Conservation (phyloP, 2,797 vertebrate genomes). For the Cyprinodon diabolis region DNA sequence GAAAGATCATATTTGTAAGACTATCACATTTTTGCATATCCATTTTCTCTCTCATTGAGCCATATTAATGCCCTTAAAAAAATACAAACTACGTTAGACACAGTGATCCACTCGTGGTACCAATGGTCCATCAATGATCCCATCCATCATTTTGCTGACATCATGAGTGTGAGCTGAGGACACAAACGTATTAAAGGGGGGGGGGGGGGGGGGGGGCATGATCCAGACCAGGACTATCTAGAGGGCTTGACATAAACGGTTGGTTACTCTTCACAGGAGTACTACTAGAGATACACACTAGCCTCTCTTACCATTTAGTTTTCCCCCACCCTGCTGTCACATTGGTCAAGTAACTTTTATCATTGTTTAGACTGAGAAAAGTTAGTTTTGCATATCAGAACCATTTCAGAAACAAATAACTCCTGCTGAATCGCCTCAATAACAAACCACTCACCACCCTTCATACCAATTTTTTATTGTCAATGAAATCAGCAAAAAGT, state of each 20-base stretch:
- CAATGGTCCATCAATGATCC: conserved; percentile 25
- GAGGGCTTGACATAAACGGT: conserved; percentile 56
- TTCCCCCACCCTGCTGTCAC: conserved; percentile 55
- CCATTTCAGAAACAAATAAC: not conserved
- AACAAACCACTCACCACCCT: no score
- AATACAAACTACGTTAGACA: conserved; percentile 17
- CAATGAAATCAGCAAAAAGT: not conserved
- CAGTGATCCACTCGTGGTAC: conserved; percentile 21
- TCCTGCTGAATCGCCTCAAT: not conserved
- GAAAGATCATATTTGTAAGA: no score
- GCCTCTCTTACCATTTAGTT: conserved; percentile 46
- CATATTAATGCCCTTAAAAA: not conserved
- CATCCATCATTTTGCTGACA: conserved; percentile 28
- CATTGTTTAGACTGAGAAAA: conserved; percentile 22
- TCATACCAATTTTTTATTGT: no score
- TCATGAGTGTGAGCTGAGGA: conserved; percentile 35
- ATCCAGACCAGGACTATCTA: conserved; percentile 48
- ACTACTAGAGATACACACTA: conserved; percentile 55
- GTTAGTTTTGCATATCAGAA: conserved; percentile 5
- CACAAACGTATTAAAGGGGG: conserved; percentile 35
- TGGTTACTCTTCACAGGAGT: conserved; percentile 53
- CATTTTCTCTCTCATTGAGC: not conserved
- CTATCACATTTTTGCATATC: not conserved
- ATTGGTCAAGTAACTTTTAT: conserved; percentile 55
- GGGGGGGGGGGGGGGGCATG: conserved; percentile 22